Percentiles rank a stretch among this genome's conserved stretches.
These are phyloP conservation scores for Chloroclystis v-ata DNA, from an alignment of 2,888 invertebrate genomes.

Conservation along the genomic window DNA sequence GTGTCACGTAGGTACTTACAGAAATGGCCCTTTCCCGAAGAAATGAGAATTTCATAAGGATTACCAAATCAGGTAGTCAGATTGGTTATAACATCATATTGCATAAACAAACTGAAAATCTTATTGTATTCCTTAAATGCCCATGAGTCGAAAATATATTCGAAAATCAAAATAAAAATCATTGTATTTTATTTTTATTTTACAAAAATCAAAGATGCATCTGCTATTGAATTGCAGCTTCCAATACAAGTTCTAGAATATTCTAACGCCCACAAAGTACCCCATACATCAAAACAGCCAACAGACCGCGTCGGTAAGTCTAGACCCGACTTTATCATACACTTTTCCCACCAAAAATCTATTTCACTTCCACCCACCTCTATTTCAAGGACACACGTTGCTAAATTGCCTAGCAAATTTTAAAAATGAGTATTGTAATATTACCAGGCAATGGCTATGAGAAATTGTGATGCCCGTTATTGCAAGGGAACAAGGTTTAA, in stretches of 20 bases:
- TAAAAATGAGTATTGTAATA: conserved; percentile 4
- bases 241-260: conserved; percentile 22
- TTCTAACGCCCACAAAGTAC: conserved; percentile 28
- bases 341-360: conserved; percentile 13
- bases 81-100: too few species aligned
- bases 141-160: too few species aligned
- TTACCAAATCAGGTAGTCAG: conserved; percentile 3
- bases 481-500: conserved; percentile 1
- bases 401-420: conserved; percentile 1
- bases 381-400: conserved; percentile 4
- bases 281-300: conserved; percentile 30
- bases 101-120: too few species aligned
- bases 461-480: conserved; percentile 2
- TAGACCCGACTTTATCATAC: conserved; percentile 31
- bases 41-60: conserved; percentile 12
- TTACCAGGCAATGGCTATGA: conserved; percentile 9
- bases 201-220: conserved; percentile 4
- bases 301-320: conserved; percentile 31
- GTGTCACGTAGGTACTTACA: conserved; percentile 15
- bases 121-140: too few species aligned
- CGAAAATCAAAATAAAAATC: too few species aligned
- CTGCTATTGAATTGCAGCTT: conserved; percentile 12
- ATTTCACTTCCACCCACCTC: background rate
- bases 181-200: too few species aligned
- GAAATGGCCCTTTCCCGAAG: conserved; percentile 7